phyloP scores from a whole-genome alignment of 2,113 vertebrate genomes.

The Brachypodius melanocephalos region DNA sequence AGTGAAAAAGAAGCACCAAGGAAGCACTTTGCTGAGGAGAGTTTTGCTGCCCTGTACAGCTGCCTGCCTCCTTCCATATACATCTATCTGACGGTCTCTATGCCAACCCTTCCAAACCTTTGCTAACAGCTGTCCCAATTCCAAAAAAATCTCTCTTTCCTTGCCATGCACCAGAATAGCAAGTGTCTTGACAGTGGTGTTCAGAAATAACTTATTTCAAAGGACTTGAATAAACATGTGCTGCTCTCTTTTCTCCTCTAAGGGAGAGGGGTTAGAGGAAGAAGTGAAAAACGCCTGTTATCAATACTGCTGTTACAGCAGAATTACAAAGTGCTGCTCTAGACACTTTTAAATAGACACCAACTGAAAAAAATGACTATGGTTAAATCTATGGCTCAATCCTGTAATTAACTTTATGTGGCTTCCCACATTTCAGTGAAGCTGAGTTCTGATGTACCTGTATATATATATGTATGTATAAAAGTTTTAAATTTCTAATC shows the following conservation, averaged over 20 bases:
- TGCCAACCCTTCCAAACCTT: neutral
- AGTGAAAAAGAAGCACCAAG: neutral
- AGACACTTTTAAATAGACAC: neutral
- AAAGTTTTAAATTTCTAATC: neutral
- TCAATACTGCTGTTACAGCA: neutral
- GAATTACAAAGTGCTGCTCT: neutral
- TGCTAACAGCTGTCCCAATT: neutral
- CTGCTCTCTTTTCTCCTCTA: neutral
- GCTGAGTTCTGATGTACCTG: neutral
- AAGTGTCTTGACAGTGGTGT: neutral
- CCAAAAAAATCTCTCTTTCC: neutral
- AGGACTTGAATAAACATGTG: neutral
- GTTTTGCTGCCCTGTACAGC: neutral
- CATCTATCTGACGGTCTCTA: neutral
- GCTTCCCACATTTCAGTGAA: neutral
- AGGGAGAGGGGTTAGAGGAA: neutral
- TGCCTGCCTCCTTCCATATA: neutral
- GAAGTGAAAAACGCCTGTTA: neutral
- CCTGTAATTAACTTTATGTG: neutral
- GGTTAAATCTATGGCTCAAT: neutral
- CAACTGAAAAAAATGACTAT: neutral
- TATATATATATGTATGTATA: too few relatives aligned
- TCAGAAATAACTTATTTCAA: conserved; percentile 25
- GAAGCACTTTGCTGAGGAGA: neutral
- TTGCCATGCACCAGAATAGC: neutral